Base-by-base conservation (phyloP, 2,113 vertebrate species). In the Typhlomys cinereus region DNA sequence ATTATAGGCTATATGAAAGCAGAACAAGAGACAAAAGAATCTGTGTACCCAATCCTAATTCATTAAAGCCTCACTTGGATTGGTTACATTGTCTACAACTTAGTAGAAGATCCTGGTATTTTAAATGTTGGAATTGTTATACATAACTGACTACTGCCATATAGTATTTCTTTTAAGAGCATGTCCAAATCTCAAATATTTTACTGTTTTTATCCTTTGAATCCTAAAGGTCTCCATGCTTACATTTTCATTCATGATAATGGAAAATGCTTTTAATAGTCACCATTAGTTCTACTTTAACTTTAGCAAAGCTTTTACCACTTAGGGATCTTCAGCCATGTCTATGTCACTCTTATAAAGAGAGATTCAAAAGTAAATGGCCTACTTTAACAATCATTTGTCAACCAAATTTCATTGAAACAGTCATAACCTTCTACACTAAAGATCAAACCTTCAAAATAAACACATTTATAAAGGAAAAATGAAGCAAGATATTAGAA, bases 381-480 rank as follows among this genome's bases (percentile, higher is more conserved):
- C 14, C 27, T 10, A 69, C 27, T 62, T 87, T 64, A 31, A 76
- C 13, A 41, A 52, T 80, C 41, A 66, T 71, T 89, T 82, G 71
- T 36, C 57, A 13, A 57, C 5, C 1, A 75, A 21, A 59, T 85
- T 81, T 78, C 25, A 85, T 81, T 82, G 36, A 88, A 50, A 85
- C 39, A 74, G 31, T 67, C 14, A 87, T 70, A 46, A 73, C 62
- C 66, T 92, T 90, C 20, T 81, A 29, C 67, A 62, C 61, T 50
- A 86, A 86, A 70, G 34, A 17, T 44, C 31, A 86, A 75, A 25
- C 14, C 54, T 92, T 57, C 25, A 62, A 67, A 73, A 89, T 7
- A 90, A 86, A 83, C 52, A 57, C 4, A 84, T 86, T 85, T 88
- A 7, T 75, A 54, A 67, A 80, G 52, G 23, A 66, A 90, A 92